Conservation (phyloP, 2,797 vertebrate species). For the Enteromius fasciolatus region DNA sequence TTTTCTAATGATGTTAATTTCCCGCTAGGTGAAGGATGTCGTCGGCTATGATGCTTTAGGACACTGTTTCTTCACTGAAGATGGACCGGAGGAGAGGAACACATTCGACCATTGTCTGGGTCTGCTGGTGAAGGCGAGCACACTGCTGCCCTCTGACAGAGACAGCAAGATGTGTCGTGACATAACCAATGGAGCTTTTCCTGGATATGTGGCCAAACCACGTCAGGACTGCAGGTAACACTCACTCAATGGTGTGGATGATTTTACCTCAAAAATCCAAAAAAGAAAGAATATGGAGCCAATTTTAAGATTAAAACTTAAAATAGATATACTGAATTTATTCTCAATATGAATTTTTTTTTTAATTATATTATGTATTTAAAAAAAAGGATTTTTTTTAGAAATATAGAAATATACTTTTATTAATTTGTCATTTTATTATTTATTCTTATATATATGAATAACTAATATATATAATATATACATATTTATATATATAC, state of each 20-base stretch:
- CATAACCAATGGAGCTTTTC: constrained; percentile 87
- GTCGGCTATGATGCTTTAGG: constrained; percentile 91
- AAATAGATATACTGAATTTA: no score
- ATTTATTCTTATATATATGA: no score
- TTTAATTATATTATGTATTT: no score
- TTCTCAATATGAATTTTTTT: no score
- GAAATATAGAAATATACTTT: no score
- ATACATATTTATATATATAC: no score
- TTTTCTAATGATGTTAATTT: constrained; percentile 12
- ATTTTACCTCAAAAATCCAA: neutral
- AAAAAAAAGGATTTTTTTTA: no score
- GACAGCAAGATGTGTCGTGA: constrained; percentile 91
- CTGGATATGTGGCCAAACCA: constrained; percentile 91
- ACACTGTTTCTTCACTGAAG: constrained; percentile 96
- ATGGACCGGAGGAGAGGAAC: constrained; percentile 94
- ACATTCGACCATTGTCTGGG: constrained; percentile 96
- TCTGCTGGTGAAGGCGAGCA: constrained; percentile 88
- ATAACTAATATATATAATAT: no score
- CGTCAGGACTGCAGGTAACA: constrained; percentile 92
- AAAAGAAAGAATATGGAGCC: neutral
- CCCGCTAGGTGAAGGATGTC: constrained; percentile 86
- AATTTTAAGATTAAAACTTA: neutral
- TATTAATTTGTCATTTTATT: no score
- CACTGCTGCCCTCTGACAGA: constrained; percentile 91
- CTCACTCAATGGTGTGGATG: neutral